Evolutionary conservation across 2,797 vertebrate genomes (phyloP).

Genomic region (Apodemus agrarius): DNA sequence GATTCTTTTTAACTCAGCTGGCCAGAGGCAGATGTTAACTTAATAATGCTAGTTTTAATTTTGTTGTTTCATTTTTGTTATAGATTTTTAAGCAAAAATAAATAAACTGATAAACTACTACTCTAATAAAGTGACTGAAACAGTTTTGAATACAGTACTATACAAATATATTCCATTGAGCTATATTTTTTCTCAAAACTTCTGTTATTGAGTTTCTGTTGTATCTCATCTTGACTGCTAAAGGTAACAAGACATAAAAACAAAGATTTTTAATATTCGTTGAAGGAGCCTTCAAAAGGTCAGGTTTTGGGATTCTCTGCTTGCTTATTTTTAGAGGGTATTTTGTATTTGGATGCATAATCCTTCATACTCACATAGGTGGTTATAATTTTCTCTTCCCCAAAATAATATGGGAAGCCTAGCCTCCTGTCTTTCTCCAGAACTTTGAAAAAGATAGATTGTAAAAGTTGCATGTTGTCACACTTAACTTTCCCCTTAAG

Average conservation of each 20-base stretch:
- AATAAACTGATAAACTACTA: slow-evolving; percentile 41
- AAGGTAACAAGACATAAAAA: slow-evolving; percentile 30
- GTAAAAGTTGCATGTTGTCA: background rate
- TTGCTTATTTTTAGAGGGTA: background rate
- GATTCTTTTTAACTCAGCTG: slow-evolving; percentile 44
- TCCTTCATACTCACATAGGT: slow-evolving; percentile 23
- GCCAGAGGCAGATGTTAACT: slow-evolving; percentile 45
- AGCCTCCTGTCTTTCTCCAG: background rate
- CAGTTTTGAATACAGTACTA: slow-evolving; percentile 59
- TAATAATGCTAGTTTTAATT: slow-evolving; percentile 66
- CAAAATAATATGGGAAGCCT: slow-evolving; percentile 9
- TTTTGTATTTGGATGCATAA: slow-evolving; percentile 28
- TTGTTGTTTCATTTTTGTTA: slow-evolving; percentile 53
- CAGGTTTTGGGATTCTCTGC: background rate
- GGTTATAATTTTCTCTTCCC: slow-evolving; percentile 52
- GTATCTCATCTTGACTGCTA: background rate
- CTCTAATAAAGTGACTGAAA: slow-evolving; percentile 57
- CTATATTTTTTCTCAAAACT: slow-evolving; percentile 41
- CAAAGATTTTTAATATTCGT: slow-evolving; percentile 11
- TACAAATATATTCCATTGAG: background rate
- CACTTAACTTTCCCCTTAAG: background rate
- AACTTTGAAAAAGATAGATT: background rate
- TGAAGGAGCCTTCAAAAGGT: slow-evolving; percentile 27
- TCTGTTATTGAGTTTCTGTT: slow-evolving; percentile 51
- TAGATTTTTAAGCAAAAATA: background rate